Evolutionary conservation across 2,888 invertebrate species (phyloP).

Genomic region (Agelastica alni): DNA sequence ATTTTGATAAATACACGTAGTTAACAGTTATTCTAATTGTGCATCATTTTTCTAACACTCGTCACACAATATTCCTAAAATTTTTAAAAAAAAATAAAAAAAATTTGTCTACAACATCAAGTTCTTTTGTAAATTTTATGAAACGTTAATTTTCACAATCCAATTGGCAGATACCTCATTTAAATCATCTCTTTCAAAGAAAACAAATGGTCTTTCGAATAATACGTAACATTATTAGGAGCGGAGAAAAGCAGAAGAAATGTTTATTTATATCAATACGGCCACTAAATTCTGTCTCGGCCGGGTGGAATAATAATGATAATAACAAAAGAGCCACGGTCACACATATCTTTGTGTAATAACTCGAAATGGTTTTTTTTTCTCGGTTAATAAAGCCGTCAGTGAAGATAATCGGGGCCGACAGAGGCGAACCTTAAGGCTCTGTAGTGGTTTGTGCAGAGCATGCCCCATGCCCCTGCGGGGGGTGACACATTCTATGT

Average conservation of each 20-base stretch:
- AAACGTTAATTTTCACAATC: too few species aligned
- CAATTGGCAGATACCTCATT: too few species aligned
- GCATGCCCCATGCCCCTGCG: conserved; percentile 20
- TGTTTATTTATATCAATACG: conserved; percentile 20
- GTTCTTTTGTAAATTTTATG: too few species aligned
- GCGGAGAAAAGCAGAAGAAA: not conserved
- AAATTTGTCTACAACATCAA: too few species aligned
- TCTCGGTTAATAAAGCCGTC: conserved; percentile 32
- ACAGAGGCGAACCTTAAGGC: conserved; percentile 16
- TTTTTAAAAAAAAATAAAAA: too few species aligned
- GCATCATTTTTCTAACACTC: too few species aligned
- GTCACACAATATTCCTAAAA: too few species aligned
- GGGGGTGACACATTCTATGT: conserved; percentile 27
- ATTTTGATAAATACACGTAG: too few species aligned
- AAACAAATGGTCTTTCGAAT: too few species aligned
- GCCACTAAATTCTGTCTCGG: conserved; percentile 14
- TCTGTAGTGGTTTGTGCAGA: conserved; percentile 3
- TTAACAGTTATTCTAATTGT: too few species aligned
- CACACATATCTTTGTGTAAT: conserved; percentile 28
- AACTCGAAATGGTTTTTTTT: conserved; percentile 25
- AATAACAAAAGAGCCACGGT: conserved; percentile 27
- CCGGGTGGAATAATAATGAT: conserved; percentile 4
- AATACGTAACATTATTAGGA: too few species aligned
- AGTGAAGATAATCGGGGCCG: conserved; percentile 30
- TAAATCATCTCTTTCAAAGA: too few species aligned